Conservation (phyloP, 2,797 vertebrate genomes). For the Sandelia bainsii region DNA sequence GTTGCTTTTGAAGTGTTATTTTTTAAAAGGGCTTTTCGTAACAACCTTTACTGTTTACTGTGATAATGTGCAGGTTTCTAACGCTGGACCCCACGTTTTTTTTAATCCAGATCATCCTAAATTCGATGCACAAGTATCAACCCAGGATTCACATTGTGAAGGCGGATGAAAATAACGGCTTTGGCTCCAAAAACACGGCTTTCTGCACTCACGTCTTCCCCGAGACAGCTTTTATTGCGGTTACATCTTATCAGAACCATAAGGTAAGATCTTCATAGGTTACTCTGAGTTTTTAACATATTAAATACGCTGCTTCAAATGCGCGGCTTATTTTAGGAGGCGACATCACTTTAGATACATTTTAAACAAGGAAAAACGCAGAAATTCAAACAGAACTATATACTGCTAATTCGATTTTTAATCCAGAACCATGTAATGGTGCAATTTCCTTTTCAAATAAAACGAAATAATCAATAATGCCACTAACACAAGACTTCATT, state of each 20-base stretch:
- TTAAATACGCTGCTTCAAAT: background rate
- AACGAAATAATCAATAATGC: background rate
- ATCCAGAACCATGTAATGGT: background rate
- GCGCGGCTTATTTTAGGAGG: background rate
- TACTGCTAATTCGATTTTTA: background rate
- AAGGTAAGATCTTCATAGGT: slow-evolving; percentile 85
- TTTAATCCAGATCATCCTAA: slow-evolving; percentile 93
- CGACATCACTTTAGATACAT: background rate
- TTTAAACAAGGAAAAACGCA: background rate
- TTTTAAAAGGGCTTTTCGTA: no score
- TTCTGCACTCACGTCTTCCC: slow-evolving; percentile 98
- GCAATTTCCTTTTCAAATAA: background rate
- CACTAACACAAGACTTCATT: background rate
- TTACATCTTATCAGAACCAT: slow-evolving; percentile 98
- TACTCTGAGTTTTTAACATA: background rate
- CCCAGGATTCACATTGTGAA: slow-evolving; percentile 98
- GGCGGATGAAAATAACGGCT: slow-evolving; percentile 98
- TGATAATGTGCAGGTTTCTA: background rate
- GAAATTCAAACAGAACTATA: background rate
- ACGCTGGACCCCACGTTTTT: background rate
- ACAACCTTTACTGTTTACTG: background rate
- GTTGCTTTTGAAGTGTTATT: no score
- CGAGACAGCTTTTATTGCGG: slow-evolving; percentile 96
- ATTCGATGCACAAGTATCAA: slow-evolving; percentile 99
- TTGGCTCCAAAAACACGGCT: slow-evolving; percentile 98